Base-by-base conservation (phyloP, 1,140 invertebrate species). In the Zaprionus taronus region DNA sequence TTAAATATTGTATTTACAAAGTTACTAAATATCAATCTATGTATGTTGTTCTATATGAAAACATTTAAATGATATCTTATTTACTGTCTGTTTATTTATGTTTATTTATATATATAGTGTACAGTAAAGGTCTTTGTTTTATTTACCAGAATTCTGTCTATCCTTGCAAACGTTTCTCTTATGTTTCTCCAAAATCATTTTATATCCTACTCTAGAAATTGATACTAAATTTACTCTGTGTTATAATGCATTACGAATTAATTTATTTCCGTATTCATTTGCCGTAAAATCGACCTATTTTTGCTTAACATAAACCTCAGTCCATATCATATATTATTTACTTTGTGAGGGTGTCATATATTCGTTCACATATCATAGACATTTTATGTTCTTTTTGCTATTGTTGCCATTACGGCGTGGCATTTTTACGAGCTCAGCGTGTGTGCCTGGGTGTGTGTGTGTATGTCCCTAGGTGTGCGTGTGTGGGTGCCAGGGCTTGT, bases 371-470 rank as follows among this genome's bases (percentile, higher is more conserved):
- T 36, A 74, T n/a, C 3, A 14, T 3, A 24, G 20, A 14, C 15
- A 5, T 6, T 22, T 6, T n/a, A 63, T 36, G 47, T 31, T n/a
- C 62, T 55, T 62, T 61, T 17, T n/a, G 51, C 67, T n/a, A 75
- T 72, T 74, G 65, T 69, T 72, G 47, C 69, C 47, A 61, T 72
- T 77, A 49, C 62, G 65, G n/a, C 56, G 47, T 57, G 63, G 68
- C 62, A 72, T 66, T 77, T 76, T 77, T 72, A 77, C 61, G 75
- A 56, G 63, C 64, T 57, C 15, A 26, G 7, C 58, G 38, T 44
- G 31, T 17, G 38, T 9, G 56, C 5, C 6, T 47, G 24, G 47
- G 7, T 58, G 34, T 47, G 51, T 44, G 26, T 28, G 47, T 38
- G 17, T 44, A n/a, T n/a, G 31, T 15, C 31, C 31, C 31, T 34